phyloP scores from a whole-genome alignment of 2,888 invertebrate genomes.

The Noctua janthina region DNA sequence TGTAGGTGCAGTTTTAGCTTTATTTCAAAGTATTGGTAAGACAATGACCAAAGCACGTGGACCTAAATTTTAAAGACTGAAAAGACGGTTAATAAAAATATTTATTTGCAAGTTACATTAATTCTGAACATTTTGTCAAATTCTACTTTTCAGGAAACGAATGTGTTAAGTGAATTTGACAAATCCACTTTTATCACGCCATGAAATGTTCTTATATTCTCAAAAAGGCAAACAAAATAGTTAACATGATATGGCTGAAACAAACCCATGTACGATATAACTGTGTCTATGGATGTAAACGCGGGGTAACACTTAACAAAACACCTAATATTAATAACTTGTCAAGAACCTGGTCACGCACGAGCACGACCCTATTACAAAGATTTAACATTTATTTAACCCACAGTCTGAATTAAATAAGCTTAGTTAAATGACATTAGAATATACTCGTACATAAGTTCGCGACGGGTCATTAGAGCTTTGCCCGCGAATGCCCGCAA shows the following conservation, averaged over 20 bases:
- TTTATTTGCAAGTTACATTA: not conserved
- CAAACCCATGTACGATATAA: too few relatives aligned
- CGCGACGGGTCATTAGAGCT: constrained; percentile 20
- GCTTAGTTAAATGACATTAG: constrained; percentile 7
- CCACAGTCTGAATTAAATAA: constrained; percentile 7
- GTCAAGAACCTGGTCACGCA: not conserved
- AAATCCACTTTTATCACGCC: not conserved
- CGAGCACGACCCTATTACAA: not conserved
- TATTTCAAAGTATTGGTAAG: constrained; percentile 3
- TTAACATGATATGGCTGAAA: too few relatives aligned
- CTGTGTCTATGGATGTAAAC: too few relatives aligned
- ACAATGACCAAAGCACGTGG: constrained; percentile 14
- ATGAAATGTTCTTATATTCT: too few relatives aligned
- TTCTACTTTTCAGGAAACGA: not conserved
- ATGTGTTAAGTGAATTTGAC: not conserved
- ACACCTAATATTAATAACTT: not conserved
- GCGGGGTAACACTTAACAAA: too few relatives aligned
- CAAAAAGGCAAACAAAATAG: too few relatives aligned
- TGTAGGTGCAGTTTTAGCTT: constrained; percentile 33
- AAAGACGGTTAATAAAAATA: too few relatives aligned
- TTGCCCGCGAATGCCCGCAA: constrained; percentile 31
- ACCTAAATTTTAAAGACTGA: not conserved
- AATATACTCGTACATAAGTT: constrained; percentile 15
- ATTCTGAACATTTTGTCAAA: not conserved
- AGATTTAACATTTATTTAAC: not conserved